Evolutionary conservation across 37 sponge, comb jelly and placozoan genomes (phyloP).

Genomic region (Diacarnus erythraeanus): DNA sequence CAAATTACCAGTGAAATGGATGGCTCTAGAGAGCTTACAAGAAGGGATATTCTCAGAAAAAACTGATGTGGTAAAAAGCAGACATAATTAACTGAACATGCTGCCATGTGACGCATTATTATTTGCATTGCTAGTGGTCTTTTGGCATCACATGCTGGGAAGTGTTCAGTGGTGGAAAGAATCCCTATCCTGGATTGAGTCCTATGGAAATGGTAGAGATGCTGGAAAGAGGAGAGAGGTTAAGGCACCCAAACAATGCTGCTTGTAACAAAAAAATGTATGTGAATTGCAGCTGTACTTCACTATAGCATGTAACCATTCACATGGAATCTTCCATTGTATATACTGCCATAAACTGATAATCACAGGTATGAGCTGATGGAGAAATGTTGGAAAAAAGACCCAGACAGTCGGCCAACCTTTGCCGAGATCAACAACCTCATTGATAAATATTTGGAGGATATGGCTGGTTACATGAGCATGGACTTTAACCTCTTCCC

Average conservation of each 20-base stretch:
- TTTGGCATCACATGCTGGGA: constrained; percentile 31
- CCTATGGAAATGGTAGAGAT: not conserved
- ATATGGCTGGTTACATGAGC: not conserved
- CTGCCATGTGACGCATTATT: not conserved
- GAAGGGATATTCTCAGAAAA: constrained; percentile 32
- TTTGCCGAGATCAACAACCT: not conserved
- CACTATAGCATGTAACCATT: too few relatives aligned
- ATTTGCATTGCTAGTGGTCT: not conserved
- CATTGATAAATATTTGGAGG: not conserved
- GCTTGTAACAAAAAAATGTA: constrained; percentile 5
- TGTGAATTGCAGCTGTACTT: too few relatives aligned
- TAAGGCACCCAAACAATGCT: not conserved
- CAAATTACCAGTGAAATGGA: constrained; percentile 32
- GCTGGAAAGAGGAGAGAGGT: not conserved
- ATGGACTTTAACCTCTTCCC: not conserved
- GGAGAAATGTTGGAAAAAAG: not conserved
- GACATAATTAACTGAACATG: not conserved
- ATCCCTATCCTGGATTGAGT: constrained; percentile 1
- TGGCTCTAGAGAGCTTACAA: constrained; percentile 25
- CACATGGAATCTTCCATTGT: too few relatives aligned
- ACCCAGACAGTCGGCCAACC: constrained; percentile 11
- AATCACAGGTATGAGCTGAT: not conserved
- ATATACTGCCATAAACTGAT: not conserved
- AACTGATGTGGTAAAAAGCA: constrained; percentile 13
- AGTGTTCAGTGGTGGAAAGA: constrained; percentile 4